Percentiles rank a stretch among this genome's conserved stretches.
phyloP scores from a whole-genome alignment of 2,113 vertebrate genomes.

The Rhea pennata region DNA sequence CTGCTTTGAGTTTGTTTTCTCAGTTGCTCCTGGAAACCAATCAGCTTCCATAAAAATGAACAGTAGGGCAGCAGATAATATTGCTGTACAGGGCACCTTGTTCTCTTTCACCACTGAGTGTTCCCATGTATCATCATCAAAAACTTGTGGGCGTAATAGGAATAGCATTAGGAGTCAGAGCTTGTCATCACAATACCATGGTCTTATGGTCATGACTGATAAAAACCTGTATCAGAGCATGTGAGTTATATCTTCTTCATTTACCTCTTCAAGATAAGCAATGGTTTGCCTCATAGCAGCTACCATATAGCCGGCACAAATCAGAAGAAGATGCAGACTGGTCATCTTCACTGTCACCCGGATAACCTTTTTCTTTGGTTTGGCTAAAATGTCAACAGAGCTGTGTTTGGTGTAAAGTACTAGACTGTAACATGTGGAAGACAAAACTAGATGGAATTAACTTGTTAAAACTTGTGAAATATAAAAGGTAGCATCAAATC shows the following conservation, averaged over 20 bases:
- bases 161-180: neutral
- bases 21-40: neutral
- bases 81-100: neutral
- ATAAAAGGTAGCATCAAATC: neutral
- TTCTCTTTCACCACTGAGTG: conserved; percentile 23
- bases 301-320: neutral
- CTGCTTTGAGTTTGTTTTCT: neutral
- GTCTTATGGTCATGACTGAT: conserved; percentile 31
- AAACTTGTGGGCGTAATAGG: conserved; percentile 13
- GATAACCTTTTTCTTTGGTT: neutral
- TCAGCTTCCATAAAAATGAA: neutral
- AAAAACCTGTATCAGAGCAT: neutral
- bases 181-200: neutral
- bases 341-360: neutral
- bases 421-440: neutral
- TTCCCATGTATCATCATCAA: conserved; percentile 25
- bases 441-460: neutral
- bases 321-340: neutral
- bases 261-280: neutral
- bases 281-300: neutral
- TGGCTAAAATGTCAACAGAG: neutral
- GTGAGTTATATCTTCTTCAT: conserved; percentile 27
- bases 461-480: neutral
- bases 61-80: neutral
- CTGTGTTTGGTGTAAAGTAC: neutral